Evolutionary conservation across 1,140 invertebrate genomes (phyloP), one percentile per base, ranked within the genome.

Genomic region (Drosophila saltans): DNA sequence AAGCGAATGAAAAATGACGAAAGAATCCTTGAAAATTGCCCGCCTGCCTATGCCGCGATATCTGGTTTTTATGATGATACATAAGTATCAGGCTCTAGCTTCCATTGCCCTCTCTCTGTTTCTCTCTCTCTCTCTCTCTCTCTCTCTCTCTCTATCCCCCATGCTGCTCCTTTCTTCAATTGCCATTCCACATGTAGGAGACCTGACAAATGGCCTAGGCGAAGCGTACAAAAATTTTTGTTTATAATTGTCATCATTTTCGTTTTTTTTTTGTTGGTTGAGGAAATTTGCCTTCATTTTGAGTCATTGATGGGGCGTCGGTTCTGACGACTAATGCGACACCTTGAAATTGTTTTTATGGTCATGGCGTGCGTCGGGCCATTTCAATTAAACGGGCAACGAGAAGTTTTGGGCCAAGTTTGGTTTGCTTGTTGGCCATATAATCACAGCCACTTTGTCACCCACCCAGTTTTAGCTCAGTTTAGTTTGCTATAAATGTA

Each of bases 381-480:
- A 86, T 86, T 86, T 86, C 83, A 86, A 86, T 86, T 86, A 86
- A 86, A 86, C 83, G 48, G 40, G 16, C 21, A 55, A 60, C 24
- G 7, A 11, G 10, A 62, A 62, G 21, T 60, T 40, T 43, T 21
- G 30, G 26, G 36, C 28, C 55, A 64, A 41, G 28, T 39, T 41
- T 76, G 24, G 24, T 41, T 55, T 24, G 43, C 63, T 69, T 56
- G 72, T 59, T 16, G 21, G 33, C 52, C 56, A 45, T 69, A 83
- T 86, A 86, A 88, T 88, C 83, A 88, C 83, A 77, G 83, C 76
- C 80, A 86, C 76, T 86, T 86, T 86, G 83, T 86, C 83, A 86
- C 83, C 83, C 79, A 77, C 80, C 83, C 75, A 75, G 69, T 78
- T 79, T 62, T 55, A 39, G 78, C 26, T 40, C 33, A 66, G 58